Percentiles rank a stretch among this genome's conserved stretches.
phyloP scores from a whole-genome alignment of 2,797 vertebrate genomes.

The Babyrousa celebensis region DNA sequence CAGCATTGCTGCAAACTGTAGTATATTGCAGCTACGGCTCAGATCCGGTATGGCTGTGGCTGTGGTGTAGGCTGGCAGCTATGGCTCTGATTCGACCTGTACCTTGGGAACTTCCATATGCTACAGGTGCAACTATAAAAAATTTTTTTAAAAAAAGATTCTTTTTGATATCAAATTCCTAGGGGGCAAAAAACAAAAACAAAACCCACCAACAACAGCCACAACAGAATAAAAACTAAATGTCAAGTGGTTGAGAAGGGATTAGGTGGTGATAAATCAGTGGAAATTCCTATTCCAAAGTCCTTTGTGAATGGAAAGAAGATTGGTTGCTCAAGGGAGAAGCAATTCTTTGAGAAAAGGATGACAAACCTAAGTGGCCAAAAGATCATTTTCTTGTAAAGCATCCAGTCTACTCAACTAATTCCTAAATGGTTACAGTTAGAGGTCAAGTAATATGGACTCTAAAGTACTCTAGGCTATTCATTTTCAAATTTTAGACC shows the following conservation, averaged over 20 bases:
- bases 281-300: slow-evolving; percentile 2
- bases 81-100: too few relatives aligned
- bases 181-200: background rate
- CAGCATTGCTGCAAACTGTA: too few relatives aligned
- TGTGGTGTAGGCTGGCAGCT: too few relatives aligned
- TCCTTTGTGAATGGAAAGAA: slow-evolving; percentile 55
- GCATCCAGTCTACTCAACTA: slow-evolving; percentile 1
- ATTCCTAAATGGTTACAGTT: slow-evolving; percentile 46
- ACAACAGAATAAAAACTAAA: slow-evolving; percentile 49
- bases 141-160: background rate
- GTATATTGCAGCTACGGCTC: too few relatives aligned
- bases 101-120: too few relatives aligned
- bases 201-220: background rate
- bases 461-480: slow-evolving; percentile 47
- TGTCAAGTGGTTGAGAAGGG: background rate
- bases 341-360: slow-evolving; percentile 68
- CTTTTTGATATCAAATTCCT: slow-evolving; percentile 27
- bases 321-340: slow-evolving; percentile 40
- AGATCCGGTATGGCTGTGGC: too few relatives aligned
- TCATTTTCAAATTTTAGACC: slow-evolving; percentile 38
- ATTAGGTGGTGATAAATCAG: slow-evolving; percentile 9
- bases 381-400: slow-evolving; percentile 42
- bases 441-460: slow-evolving; percentile 52
- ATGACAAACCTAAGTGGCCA: slow-evolving; percentile 52
- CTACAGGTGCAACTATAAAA: too few relatives aligned